phyloP scores from a whole-genome alignment of 2,888 invertebrate genomes.

The Eugnorisma glareosa region DNA sequence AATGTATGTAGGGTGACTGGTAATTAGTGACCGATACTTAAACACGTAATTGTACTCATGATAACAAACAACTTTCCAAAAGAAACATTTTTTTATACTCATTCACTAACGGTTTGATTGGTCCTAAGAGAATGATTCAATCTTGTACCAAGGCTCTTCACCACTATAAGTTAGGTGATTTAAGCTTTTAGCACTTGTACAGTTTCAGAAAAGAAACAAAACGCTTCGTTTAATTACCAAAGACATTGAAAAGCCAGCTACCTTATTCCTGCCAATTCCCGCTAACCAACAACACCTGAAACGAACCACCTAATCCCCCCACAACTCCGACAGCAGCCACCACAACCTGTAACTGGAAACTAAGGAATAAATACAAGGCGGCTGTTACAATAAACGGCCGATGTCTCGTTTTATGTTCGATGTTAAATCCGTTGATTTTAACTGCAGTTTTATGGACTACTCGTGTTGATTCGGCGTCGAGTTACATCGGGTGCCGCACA shows the following conservation, averaged over 20 bases:
- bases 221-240: background rate
- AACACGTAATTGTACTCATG: no score
- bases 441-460: slow-evolving; percentile 84
- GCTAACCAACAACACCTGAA: background rate
- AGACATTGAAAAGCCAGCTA: background rate
- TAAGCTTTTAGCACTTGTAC: background rate
- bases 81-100: no score
- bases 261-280: background rate
- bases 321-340: slow-evolving; percentile 26
- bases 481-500: slow-evolving; percentile 70
- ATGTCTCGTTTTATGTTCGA: slow-evolving; percentile 66
- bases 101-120: no score
- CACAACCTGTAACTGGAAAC: slow-evolving; percentile 59
- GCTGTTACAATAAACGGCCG: slow-evolving; percentile 63
- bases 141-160: background rate
- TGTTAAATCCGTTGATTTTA: slow-evolving; percentile 71
- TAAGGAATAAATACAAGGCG: slow-evolving; percentile 62
- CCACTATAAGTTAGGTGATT: background rate
- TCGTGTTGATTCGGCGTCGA: slow-evolving; percentile 78
- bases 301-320: slow-evolving; percentile 30
- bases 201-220: background rate
- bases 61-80: no score
- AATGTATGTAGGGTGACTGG: no score
- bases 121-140: background rate
- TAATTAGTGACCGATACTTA: no score